A percentile compares a stretch with the other conserved stretches of the same genome.
phyloP scores from a whole-genome alignment of 2,113 vertebrate species.

The Hipposideros armiger region DNA sequence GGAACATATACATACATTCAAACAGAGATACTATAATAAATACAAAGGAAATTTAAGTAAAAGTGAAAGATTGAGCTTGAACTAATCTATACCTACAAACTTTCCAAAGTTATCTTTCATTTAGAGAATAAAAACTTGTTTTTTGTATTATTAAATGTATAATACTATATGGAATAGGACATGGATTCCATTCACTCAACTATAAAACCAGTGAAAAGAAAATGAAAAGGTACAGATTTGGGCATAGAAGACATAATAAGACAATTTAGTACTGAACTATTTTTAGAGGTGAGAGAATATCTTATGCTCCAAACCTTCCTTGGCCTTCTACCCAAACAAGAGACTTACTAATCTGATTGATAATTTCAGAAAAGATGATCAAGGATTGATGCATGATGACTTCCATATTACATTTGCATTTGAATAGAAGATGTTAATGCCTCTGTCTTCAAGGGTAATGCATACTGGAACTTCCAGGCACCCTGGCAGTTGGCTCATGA shows the following conservation, averaged over 20 bases:
- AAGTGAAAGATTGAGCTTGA: constrained; percentile 22
- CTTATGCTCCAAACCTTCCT: neutral
- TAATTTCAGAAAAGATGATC: constrained; percentile 50
- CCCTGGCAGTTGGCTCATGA: neutral
- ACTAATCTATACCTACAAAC: neutral
- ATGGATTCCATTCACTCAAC: constrained; percentile 43
- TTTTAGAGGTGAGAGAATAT: constrained; percentile 68
- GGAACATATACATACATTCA: neutral
- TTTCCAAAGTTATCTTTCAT: constrained; percentile 61
- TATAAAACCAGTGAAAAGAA: constrained; percentile 77
- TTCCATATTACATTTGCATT: constrained; percentile 58
- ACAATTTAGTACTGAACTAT: constrained; percentile 75
- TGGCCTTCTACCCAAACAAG: neutral
- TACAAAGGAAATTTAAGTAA: constrained; percentile 11
- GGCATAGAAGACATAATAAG: constrained; percentile 78
- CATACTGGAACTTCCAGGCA: neutral
- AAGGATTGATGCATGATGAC: neutral
- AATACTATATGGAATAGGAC: constrained; percentile 22
- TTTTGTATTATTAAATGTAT: constrained; percentile 66
- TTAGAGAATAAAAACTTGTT: constrained; percentile 55
- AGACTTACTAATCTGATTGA: constrained; percentile 51
- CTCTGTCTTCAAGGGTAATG: neutral
- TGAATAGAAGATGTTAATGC: constrained; percentile 55
- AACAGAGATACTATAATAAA: neutral
- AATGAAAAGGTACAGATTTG: constrained; percentile 75